A percentile compares a stretch with the other conserved stretches of the same genome.
Evolutionary conservation across 2,113 vertebrate genomes (phyloP).

Genomic region (Rhinichthys klamathensis): DNA sequence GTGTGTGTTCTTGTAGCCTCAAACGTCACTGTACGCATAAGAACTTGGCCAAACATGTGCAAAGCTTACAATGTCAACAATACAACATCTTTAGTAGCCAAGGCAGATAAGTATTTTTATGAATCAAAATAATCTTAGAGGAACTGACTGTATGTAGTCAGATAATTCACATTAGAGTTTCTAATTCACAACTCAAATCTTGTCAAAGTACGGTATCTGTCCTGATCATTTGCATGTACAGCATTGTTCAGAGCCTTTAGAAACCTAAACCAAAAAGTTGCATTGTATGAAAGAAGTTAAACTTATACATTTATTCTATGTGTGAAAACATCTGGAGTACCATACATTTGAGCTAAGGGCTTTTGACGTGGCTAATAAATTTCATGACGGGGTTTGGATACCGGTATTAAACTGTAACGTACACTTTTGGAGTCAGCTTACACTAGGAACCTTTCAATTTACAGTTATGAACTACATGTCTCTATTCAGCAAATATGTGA

Average conservation of each 20-base stretch:
- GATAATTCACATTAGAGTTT: background rate
- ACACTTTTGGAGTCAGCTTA: constrained; percentile 50
- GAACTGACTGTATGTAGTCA: background rate
- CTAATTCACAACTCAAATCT: background rate
- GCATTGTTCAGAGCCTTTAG: background rate
- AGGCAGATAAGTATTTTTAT: background rate
- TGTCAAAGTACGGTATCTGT: constrained; percentile 5
- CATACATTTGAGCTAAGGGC: constrained; percentile 52
- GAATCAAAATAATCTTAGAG: background rate
- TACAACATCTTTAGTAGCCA: background rate
- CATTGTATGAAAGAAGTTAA: constrained; percentile 39
- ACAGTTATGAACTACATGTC: constrained; percentile 49
- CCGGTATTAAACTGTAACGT: constrained; percentile 52
- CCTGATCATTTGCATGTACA: constrained; percentile 18
- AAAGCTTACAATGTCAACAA: background rate
- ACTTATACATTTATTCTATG: constrained; percentile 32
- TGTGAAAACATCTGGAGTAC: constrained; percentile 58
- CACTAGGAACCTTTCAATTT: constrained; percentile 53
- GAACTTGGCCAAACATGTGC: background rate
- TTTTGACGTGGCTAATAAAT: constrained; percentile 61
- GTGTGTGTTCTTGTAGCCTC: background rate
- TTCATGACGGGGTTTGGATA: constrained; percentile 59
- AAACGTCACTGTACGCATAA: background rate
- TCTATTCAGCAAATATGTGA: constrained; percentile 44
- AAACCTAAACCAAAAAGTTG: constrained; percentile 10